Percentiles rank a stretch among this genome's conserved stretches.
Conservation (phyloP, 2,797 vertebrate genomes). For the Neostethus bicornis region DNA sequence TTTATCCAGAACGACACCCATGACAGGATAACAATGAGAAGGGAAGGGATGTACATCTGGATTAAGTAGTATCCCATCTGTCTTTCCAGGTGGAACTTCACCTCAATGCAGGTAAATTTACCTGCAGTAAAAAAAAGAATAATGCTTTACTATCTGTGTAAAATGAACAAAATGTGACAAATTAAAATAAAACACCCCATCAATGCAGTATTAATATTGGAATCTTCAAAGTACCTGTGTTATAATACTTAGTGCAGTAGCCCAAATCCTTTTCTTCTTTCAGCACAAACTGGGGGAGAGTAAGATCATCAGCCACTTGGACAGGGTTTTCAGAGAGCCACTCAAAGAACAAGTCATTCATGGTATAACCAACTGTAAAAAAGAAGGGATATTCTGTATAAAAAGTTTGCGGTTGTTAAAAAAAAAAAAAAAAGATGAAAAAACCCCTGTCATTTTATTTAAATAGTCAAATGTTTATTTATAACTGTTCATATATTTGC, state of each 20-base stretch:
- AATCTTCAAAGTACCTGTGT: conserved; percentile 83
- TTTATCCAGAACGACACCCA: conserved; percentile 98
- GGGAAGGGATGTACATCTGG: conserved; percentile 97
- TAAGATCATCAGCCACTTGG: conserved; percentile 93
- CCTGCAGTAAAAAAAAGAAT: conserved; percentile 66
- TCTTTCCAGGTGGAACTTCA: conserved; percentile 94
- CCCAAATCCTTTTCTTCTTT: conserved; percentile 92
- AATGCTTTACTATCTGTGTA: neutral
- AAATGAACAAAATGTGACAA: neutral
- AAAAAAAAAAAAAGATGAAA: too few species aligned
- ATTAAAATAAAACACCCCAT: neutral
- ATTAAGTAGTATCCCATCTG: conserved; percentile 98
- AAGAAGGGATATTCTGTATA: too few species aligned
- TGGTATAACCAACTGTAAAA: conserved; percentile 91
- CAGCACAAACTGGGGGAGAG: conserved; percentile 92
- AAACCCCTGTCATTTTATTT: too few species aligned
- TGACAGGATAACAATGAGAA: conserved; percentile 94
- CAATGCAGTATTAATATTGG: neutral
- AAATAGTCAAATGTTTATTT: neutral
- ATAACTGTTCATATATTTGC: neutral
- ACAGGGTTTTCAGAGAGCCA: conserved; percentile 90
- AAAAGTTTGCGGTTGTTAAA: too few species aligned
- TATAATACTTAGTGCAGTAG: conserved; percentile 94
- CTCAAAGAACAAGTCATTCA: conserved; percentile 95
- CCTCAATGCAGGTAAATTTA: conserved; percentile 95